Evolutionary conservation across 1,140 invertebrate genomes (phyloP).

Genomic region (Mamestra configurata): DNA sequence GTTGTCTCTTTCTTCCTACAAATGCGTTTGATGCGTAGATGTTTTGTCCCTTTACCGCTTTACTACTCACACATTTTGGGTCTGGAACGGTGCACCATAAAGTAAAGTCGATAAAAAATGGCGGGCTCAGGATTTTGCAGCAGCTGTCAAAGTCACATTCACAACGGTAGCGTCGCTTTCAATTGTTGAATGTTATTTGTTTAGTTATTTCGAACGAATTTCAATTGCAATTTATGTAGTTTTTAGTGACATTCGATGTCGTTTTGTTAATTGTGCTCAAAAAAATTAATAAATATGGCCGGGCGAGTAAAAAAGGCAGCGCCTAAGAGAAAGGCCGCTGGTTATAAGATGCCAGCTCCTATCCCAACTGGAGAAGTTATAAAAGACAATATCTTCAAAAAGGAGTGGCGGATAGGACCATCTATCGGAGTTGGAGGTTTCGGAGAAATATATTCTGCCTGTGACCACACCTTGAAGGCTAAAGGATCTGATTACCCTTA

Average conservation of each 20-base stretch:
- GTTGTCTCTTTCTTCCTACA: no score
- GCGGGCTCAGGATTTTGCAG: neutral
- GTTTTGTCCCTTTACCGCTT: no score
- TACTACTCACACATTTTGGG: neutral
- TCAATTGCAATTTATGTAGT: neutral
- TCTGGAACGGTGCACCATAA: neutral
- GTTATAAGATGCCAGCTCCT: conserved; percentile 92
- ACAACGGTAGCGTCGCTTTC: conserved; percentile 43
- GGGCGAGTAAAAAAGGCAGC: conserved; percentile 79
- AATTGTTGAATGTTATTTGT: conserved; percentile 46
- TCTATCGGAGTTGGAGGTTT: conserved; percentile 98
- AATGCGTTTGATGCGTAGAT: no score
- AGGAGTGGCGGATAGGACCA: conserved; percentile 94
- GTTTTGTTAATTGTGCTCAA: conserved; percentile 15
- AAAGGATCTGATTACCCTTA: conserved; percentile 89
- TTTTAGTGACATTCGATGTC: conserved; percentile 21
- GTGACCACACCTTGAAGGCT: conserved; percentile 88
- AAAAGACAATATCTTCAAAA: conserved; percentile 91
- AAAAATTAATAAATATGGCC: conserved; percentile 66
- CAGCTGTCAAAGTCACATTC: conserved; percentile 27
- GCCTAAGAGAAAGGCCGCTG: conserved; percentile 90
- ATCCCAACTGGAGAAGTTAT: conserved; percentile 93
- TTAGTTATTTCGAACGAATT: conserved; percentile 19
- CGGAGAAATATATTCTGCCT: conserved; percentile 96
- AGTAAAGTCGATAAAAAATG: neutral